Conservation (phyloP, 1,140 invertebrate species). For the Geopemphigus sp. region DNA sequence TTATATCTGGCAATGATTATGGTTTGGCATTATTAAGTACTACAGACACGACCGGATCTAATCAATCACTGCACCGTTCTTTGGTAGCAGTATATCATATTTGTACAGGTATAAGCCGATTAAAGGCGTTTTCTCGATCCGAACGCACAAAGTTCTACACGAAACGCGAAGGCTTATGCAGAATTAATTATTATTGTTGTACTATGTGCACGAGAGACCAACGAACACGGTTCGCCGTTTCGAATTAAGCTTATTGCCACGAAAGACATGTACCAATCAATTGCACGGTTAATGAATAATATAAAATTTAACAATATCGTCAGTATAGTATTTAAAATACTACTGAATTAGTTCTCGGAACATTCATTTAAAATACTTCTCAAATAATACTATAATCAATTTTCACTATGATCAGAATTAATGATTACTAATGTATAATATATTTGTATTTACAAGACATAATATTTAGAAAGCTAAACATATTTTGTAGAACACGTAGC, state of each 20-base stretch:
- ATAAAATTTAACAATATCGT: no score
- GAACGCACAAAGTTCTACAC: not conserved
- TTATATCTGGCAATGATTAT: not conserved
- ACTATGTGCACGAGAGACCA: not conserved
- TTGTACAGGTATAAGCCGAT: constrained; percentile 31
- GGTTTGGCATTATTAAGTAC: not conserved
- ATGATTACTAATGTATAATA: no score
- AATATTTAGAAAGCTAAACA: no score
- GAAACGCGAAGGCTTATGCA: not conserved
- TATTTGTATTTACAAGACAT: no score
- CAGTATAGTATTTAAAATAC: no score
- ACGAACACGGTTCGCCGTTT: not conserved
- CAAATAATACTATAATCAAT: no score
- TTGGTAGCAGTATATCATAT: constrained; percentile 12
- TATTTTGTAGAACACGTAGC: no score
- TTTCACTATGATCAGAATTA: no score
- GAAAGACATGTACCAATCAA: not conserved
- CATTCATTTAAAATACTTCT: no score
- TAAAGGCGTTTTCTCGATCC: constrained; percentile 22
- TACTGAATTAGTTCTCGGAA: no score
- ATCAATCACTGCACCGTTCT: constrained; percentile 21
- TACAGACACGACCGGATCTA: not conserved
- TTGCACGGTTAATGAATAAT: not conserved
- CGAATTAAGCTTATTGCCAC: not conserved
- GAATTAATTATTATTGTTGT: constrained; percentile 16